Evolutionary conservation across 2,113 vertebrate genomes (phyloP).

Genomic region (Tretioscincus oriximinensis): DNA sequence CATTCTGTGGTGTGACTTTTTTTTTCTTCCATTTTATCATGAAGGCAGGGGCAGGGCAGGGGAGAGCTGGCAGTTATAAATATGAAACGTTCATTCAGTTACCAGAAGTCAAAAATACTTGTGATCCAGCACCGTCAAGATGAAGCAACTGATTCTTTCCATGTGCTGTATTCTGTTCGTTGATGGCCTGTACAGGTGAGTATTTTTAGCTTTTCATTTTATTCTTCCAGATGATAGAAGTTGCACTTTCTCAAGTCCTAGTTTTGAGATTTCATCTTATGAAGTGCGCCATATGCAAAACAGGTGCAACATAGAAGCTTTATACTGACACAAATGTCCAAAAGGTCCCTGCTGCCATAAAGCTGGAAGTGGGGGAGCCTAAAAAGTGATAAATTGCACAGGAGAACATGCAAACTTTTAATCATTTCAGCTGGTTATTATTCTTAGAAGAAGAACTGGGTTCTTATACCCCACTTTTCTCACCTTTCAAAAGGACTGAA

Average conservation of each 20-base stretch:
- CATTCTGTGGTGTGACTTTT: slow-evolving; percentile 29
- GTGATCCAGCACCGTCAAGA: not conserved
- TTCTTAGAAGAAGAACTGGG: too few species aligned
- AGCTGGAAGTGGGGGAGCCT: too few species aligned
- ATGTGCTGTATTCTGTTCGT: slow-evolving; percentile 33
- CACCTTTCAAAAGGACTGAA: too few species aligned
- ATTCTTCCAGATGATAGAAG: not conserved
- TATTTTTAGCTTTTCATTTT: not conserved
- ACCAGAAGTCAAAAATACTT: not conserved
- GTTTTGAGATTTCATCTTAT: not conserved
- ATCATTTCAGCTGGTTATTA: too few species aligned
- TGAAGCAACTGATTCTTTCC: slow-evolving; percentile 53
- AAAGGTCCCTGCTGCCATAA: too few species aligned
- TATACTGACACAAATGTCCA: not conserved
- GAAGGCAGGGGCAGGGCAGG: slow-evolving; percentile 11
- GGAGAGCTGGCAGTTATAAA: slow-evolving; percentile 42
- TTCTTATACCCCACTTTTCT: too few species aligned
- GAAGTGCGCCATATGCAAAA: not conserved
- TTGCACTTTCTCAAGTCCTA: accelerated
- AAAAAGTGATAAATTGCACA: too few species aligned
- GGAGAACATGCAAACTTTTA: too few species aligned
- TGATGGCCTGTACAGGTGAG: slow-evolving; percentile 55
- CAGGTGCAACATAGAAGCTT: not conserved
- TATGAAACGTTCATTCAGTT: not conserved
- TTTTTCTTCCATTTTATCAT: slow-evolving; percentile 24